A percentile compares a stretch with the other conserved stretches of the same genome.
phyloP scores from a whole-genome alignment of 2,888 invertebrate species.

The Sycophila texana region DNA sequence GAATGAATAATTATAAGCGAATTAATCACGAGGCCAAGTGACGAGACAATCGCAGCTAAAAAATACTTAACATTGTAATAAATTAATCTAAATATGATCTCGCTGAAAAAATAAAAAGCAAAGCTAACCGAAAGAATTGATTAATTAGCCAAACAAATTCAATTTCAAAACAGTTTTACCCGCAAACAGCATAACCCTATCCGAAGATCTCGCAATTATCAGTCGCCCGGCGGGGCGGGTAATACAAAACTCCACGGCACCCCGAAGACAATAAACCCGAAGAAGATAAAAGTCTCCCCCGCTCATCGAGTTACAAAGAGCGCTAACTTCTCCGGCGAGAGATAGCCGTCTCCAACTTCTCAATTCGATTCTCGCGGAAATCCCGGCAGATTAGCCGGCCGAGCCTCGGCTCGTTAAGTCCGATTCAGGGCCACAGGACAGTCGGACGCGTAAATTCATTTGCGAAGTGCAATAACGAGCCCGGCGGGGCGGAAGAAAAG shows the following conservation, averaged over 20 bases:
- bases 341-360: conserved; percentile 9
- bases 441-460: not conserved
- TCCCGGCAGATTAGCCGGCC: conserved; percentile 21
- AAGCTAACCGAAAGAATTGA: no score
- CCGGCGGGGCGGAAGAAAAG: no score
- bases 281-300: not conserved
- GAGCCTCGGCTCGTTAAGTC: conserved; percentile 17
- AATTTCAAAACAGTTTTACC: no score
- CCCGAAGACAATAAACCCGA: not conserved
- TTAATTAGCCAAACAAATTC: no score
- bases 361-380: conserved; percentile 27
- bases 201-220: not conserved
- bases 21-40: no score
- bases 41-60: no score
- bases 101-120: no score
- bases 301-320: not conserved
- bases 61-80: no score
- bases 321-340: not conserved
- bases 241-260: not conserved
- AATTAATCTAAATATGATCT: no score
- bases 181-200: not conserved
- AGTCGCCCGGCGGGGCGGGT: not conserved
- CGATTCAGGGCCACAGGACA: not conserved
- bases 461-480: no score
- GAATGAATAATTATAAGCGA: no score